Evolutionary conservation across 2,797 vertebrate genomes (phyloP).

Genomic region (Erpetoichthys calabaricus): DNA sequence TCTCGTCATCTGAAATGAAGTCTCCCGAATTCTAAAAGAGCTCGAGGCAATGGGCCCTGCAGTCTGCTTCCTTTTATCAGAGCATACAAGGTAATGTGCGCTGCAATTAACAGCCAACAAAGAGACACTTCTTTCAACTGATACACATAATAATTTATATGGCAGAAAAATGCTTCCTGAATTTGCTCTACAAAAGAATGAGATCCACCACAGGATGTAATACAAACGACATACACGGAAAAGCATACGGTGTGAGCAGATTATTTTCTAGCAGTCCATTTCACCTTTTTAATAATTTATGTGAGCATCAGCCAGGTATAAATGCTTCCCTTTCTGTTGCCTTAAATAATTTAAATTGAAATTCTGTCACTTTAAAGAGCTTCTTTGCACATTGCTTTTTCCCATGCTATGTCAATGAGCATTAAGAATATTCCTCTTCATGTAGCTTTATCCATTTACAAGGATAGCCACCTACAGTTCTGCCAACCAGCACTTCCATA

Average conservation of each 20-base stretch:
- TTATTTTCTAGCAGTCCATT: too few species aligned
- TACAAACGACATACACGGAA: too few species aligned
- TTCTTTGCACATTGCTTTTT: too few species aligned
- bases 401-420: too few species aligned
- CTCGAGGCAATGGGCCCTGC: neutral
- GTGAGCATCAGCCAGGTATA: slow-evolving; percentile 40
- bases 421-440: too few species aligned
- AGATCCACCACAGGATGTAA: neutral
- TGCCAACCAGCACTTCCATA: too few species aligned
- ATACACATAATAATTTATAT: neutral
- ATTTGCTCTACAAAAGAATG: neutral
- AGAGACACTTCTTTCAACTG: neutral
- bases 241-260: slow-evolving; percentile 10
- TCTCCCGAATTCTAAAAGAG: neutral
- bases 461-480: too few species aligned
- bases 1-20: neutral
- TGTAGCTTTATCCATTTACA: too few species aligned
- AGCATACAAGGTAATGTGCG: neutral
- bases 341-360: slow-evolving; percentile 43
- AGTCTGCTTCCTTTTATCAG: neutral
- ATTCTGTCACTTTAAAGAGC: slow-evolving; percentile 27
- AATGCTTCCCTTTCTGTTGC: slow-evolving; percentile 34
- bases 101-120: neutral
- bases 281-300: slow-evolving; percentile 38
- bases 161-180: neutral